Base-by-base conservation (phyloP, 2,888 invertebrate genomes). In the Drosophila gaucha region DNA sequence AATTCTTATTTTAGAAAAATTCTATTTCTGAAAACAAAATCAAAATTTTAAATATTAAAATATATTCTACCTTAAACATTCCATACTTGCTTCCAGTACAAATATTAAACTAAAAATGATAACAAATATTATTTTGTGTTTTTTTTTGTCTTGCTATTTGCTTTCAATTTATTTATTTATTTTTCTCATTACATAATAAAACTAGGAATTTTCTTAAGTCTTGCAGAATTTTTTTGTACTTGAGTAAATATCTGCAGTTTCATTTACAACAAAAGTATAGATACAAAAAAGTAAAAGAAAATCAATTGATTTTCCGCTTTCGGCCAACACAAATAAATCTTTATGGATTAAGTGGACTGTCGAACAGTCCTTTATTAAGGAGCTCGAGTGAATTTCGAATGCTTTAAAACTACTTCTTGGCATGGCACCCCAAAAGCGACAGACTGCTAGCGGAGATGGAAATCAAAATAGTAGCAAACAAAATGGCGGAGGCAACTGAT, bases 351-450 rank as follows among this genome's bases (percentile, higher is more conserved):
- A 82, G 62, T 71, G 74, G 22, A 41, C 59, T 44, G 49, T 28
- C 49, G 46, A 41, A 39, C 60, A 47, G 28, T 28, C 8, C 20
- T 38, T 24, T 26, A 22, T 36, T 47, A 44, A 28, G 55, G 24
- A 43, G 36, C 35, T 35, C 52, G 30, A 26, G 51, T 49, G 36
- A 52, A 71, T 69, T 60, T 80, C 44, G 18, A 39, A 28, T 56
- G 80, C 74, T 76, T 79, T 82, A 74, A 83, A 83, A 82, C 83
- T 82, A 79, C 76, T 78, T 66, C 43, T 20, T 47, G 36, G 18
- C 33, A 46, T 54, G 16, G 14, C 22, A n/a, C n/a, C n/a, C n/a
- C n/a, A n/a, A n/a, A 6, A 16, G 2, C 10, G 44, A 20, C 30
- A 14, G 22, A 12, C 6, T 10, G 41, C 41, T 14, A 9, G 33